Percentiles rank a stretch among this genome's conserved stretches.
These are phyloP conservation scores for Pachliopta kotzebuea DNA, from an alignment of 2,888 invertebrate genomes.

Conservation along the genomic window DNA sequence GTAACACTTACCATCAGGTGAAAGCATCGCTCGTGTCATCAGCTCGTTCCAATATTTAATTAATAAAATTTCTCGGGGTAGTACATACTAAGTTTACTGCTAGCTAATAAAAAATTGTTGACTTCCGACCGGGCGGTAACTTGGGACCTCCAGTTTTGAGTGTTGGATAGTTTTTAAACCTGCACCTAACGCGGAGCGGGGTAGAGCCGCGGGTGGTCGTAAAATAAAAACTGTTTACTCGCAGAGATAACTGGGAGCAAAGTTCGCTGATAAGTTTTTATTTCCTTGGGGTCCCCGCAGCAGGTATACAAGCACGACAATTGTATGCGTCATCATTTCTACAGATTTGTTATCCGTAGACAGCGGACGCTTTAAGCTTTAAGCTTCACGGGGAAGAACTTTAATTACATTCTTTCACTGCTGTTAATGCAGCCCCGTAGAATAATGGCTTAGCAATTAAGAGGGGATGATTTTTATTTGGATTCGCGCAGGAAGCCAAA, in stretches of 20 bases:
- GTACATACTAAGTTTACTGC: slow-evolving; percentile 27
- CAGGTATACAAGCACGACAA: slow-evolving; percentile 48
- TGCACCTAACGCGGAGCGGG: slow-evolving; percentile 34
- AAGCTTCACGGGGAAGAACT: slow-evolving; percentile 15
- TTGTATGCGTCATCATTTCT: slow-evolving; percentile 28
- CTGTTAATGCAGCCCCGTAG: too few relatives aligned
- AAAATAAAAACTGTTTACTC: slow-evolving; percentile 78
- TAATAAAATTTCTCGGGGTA: too few relatives aligned
- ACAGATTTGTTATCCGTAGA: slow-evolving; percentile 38
- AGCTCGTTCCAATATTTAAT: too few relatives aligned
- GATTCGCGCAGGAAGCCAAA: too few relatives aligned
- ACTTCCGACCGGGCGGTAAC: slow-evolving; percentile 39
- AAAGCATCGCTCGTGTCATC: too few relatives aligned
- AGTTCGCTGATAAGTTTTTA: slow-evolving; percentile 78
- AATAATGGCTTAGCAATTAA: too few relatives aligned
- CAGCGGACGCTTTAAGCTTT: slow-evolving; percentile 40
- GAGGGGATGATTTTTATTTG: too few relatives aligned
- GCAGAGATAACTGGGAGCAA: slow-evolving; percentile 71
- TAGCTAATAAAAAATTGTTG: slow-evolving; percentile 34
- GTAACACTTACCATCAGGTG: too few relatives aligned
- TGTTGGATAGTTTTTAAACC: slow-evolving; percentile 41
- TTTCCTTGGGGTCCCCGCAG: slow-evolving; percentile 55
- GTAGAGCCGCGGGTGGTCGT: slow-evolving; percentile 67
- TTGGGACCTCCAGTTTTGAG: slow-evolving; percentile 40
- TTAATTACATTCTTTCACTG: slow-evolving; percentile 14